A percentile compares a stretch with the other conserved stretches of the same genome.
These are phyloP conservation scores for Epirrita christyi DNA, from an alignment of 2,888 invertebrate species.

Conservation along the genomic window DNA sequence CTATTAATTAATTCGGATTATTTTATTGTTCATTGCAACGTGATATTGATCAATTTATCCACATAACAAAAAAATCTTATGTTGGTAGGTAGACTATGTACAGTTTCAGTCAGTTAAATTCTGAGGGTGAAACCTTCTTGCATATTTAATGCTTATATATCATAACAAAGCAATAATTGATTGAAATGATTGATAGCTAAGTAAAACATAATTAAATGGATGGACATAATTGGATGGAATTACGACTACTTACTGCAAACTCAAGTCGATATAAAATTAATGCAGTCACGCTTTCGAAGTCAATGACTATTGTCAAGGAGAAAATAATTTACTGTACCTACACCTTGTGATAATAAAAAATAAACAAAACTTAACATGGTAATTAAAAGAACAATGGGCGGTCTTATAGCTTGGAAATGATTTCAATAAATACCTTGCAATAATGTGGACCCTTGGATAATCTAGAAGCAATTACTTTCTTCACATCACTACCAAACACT, in stretches of 20 bases:
- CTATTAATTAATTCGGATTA: not conserved
- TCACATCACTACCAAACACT: no score
- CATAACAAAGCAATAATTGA: constrained; percentile 10
- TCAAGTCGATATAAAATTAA: constrained; percentile 3
- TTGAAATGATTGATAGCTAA: constrained; percentile 24
- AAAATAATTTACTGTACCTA: no score
- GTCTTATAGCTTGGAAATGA: no score
- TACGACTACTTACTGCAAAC: constrained; percentile 11
- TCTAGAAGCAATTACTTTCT: no score
- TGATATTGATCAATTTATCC: not conserved
- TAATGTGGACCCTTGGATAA: no score
- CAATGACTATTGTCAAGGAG: no score
- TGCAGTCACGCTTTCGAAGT: constrained; percentile 15
- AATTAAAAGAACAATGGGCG: no score
- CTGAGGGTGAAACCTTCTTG: not conserved
- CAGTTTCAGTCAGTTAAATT: not conserved
- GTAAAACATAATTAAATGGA: constrained; percentile 17
- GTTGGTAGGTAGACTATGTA: no score
- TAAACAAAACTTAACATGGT: no score
- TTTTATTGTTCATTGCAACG: not conserved
- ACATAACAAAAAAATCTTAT: no score
- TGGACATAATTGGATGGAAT: constrained; percentile 21
- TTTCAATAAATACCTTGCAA: no score
- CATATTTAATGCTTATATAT: not conserved
- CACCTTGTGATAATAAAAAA: no score